Base-by-base conservation (phyloP, 2,113 vertebrate genomes). In the Emydura subglobosa region DNA sequence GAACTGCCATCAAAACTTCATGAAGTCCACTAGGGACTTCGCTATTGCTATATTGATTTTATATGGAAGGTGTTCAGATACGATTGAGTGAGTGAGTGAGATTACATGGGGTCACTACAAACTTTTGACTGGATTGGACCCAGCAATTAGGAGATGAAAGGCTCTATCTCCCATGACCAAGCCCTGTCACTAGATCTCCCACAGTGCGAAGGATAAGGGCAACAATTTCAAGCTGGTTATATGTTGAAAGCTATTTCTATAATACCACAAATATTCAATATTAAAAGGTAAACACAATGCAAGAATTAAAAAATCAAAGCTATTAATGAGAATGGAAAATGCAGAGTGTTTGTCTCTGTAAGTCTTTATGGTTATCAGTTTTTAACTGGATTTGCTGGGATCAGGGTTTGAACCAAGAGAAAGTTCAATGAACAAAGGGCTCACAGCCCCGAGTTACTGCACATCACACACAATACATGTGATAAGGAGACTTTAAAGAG, bases 341-440 rank as follows among this genome's bases (percentile, higher is more conserved):
- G 27, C 29, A 17, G 21, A 68, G 53, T 1, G 1, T 85, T 87
- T 83, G 50, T 92, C 57, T 90, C 83, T 89, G 25, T 44, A 89
- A 86, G 79, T 97, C 91, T 55, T 82, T 0, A 0, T 86, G 79
- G 16, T 82, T 92, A 86, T 59, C 17, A 76, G 83, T 90, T 50
- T 59, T 78, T 29, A 91, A 78, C 39, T 24, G 74, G 74, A 42
- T 47, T 78, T 44, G 42, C 44, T 78, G 39, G 42, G 42, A 78
- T 78, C 42, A 78, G 83, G 80, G 87, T 53, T 79, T 94, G 92
- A 79, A 59, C 87, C 85, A 61, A 61, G 17, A 95, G 93, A 92
- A 93, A 80, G 2, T 83, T 47, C 0, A 22, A 50, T 92, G 83
- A 79, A 82, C 89, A 94, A 92, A 94, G 91, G 88, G 86, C 95